Evolutionary conservation across 2,888 invertebrate species (phyloP).

Genomic region (Ellobium chinense): DNA sequence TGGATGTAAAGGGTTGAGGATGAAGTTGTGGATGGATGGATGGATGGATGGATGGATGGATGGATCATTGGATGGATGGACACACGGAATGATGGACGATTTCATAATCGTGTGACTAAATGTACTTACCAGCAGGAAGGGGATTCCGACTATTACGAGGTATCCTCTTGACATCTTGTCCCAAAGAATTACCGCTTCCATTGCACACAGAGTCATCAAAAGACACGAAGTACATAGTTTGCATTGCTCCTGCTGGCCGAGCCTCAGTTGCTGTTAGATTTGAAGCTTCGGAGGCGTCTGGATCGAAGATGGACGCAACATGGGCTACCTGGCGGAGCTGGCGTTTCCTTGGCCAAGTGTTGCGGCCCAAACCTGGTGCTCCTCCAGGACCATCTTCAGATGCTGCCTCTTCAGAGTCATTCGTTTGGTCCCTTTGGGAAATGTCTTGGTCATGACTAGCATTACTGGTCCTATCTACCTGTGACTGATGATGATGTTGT

Average conservation of each 20-base stretch:
- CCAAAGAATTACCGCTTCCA: background rate
- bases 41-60: background rate
- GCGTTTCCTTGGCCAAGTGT: conserved; percentile 69
- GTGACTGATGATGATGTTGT: background rate
- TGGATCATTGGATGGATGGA: background rate
- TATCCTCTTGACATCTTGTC: conserved; percentile 19
- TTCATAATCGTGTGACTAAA: background rate
- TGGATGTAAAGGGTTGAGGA: no score
- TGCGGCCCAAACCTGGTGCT: conserved; percentile 35
- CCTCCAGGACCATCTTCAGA: background rate
- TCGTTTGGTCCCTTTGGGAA: background rate
- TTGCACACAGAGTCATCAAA: conserved; percentile 47
- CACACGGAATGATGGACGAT: background rate
- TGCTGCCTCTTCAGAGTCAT: background rate
- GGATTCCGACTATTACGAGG: conserved; percentile 31
- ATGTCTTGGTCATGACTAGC: background rate
- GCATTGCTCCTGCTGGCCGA: conserved; percentile 31
- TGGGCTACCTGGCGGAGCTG: conserved; percentile 54
- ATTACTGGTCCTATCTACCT: background rate
- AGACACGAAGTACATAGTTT: conserved; percentile 47
- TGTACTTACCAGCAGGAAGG: conserved; percentile 47
- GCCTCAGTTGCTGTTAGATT: conserved; percentile 19
- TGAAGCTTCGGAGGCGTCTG: background rate
- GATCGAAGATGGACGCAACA: conserved; percentile 43
- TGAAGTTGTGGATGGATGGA: no score